Evolutionary conservation across 2,797 vertebrate genomes (phyloP), one percentile per base, ranked within the genome.

Genomic region (Jordanella pulchra): DNA sequence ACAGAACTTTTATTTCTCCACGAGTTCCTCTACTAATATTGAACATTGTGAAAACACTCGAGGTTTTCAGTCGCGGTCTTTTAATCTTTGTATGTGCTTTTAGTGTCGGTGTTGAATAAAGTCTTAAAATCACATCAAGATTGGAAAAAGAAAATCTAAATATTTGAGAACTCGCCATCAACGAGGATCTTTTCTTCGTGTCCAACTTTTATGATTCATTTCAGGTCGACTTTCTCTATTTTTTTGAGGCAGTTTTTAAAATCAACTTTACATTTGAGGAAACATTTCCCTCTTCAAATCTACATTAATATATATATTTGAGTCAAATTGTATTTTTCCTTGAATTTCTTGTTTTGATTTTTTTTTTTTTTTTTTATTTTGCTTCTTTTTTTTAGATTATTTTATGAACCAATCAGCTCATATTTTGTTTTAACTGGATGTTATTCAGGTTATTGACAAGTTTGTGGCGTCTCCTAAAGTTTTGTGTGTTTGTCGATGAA

Each of bases 31-130:
- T 7, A 14, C 35, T 64, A 23, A 42, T 44, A 23, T 25, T 12
- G 67, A 25, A 47, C 21, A 1, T 0, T n/a, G 27, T 13, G 60
- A 44, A 77, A 61, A 56, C 61, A 47, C 32, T 14, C 4, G 3
- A 21, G 18, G 13, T 39, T 35, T n/a, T 0, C 23, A 11, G 3
- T 35, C 2, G 10, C 42, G 12, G 28, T 39, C n/a, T 18, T 61
- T 0, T 67, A 23, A 25, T 54, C 77, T 77, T 73, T 42, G 69
- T 55, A 63, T 69, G 17, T 77, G 60, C 28, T 84, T 82, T 81
- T 82, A 76, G 44, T 76, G 21, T 79, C 70, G 0, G 65, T 83
- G 63, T 51, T 79, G 23, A 89, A 89, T 92, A 87, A 88, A 88
- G 75, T 84, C 77, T 87, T 80, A 25, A 55, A 35, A 47, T 71